phyloP scores from a whole-genome alignment of 2,113 vertebrate genomes.

The Siniperca knerii region DNA sequence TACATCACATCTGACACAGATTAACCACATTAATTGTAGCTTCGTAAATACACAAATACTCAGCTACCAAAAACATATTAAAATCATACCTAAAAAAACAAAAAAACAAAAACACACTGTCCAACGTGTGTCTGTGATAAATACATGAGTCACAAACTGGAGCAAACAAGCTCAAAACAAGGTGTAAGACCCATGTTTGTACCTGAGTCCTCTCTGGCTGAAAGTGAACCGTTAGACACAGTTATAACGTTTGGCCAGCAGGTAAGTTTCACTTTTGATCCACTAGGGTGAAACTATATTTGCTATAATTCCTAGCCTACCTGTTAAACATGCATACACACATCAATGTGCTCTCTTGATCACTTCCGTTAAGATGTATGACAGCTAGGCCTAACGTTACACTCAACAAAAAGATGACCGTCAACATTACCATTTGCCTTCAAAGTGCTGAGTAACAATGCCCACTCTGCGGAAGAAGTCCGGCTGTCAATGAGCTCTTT shows the following conservation, averaged over 20 bases:
- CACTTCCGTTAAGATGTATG: not conserved
- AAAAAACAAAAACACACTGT: not conserved
- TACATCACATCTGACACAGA: not conserved
- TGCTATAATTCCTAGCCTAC: not conserved
- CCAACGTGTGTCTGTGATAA: not conserved
- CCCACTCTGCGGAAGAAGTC: not conserved
- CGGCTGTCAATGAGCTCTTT: conserved; percentile 19
- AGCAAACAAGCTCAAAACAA: not conserved
- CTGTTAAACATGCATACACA: not conserved
- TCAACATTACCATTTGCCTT: not conserved
- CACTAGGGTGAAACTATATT: too few species aligned
- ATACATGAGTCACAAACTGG: not conserved
- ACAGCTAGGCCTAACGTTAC: not conserved
- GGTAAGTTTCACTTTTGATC: not conserved
- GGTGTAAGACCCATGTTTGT: too few species aligned
- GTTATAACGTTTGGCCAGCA: not conserved
- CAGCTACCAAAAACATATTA: not conserved
- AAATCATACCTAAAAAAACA: not conserved
- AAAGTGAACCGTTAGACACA: conserved; percentile 2
- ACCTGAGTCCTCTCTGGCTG: not conserved
- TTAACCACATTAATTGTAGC: not conserved
- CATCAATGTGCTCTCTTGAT: accelerated
- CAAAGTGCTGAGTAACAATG: conserved; percentile 19
- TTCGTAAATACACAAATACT: not conserved
- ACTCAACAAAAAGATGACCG: not conserved